phyloP scores from a whole-genome alignment of 2,797 vertebrate species.

The Lindbergichthys nudifrons region DNA sequence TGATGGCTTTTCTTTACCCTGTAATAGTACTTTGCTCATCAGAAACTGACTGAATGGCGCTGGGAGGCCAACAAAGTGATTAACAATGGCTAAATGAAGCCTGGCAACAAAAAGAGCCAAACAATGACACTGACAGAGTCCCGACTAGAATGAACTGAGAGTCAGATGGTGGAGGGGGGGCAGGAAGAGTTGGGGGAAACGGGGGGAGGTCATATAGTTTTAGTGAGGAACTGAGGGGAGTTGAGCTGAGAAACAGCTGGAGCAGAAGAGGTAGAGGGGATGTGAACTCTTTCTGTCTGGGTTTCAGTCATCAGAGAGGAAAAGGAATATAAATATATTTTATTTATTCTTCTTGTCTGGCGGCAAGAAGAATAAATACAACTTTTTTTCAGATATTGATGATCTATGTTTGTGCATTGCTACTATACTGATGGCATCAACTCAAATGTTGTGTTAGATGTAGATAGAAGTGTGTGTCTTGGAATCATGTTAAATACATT shows the following conservation, averaged over 20 bases:
- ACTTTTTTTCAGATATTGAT: background rate
- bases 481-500: background rate
- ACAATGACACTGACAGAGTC: conserved; percentile 65
- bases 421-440: too few species aligned
- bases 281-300: conserved; percentile 5
- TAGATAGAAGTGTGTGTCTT: background rate
- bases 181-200: conserved; percentile 32
- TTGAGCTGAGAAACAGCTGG: conserved; percentile 54
- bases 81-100: conserved; percentile 72
- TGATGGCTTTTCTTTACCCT: conserved; percentile 33
- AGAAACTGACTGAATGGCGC: conserved; percentile 60
- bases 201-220: conserved; percentile 32
- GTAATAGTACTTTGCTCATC: conserved; percentile 54
- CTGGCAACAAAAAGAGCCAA: conserved; percentile 54
- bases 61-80: conserved; percentile 57
- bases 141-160: conserved; percentile 52
- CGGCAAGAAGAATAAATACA: background rate
- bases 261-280: conserved; percentile 16
- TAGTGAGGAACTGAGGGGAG: conserved; percentile 18
- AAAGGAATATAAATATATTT: background rate
- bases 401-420: too few species aligned
- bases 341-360: too few species aligned
- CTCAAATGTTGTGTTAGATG: too few species aligned
- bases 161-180: conserved; percentile 16
- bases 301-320: conserved; percentile 1